These are phyloP conservation scores for Kryptopterus vitreolus DNA, from an alignment of 2,797 vertebrate genomes.

Conservation along the genomic window DNA sequence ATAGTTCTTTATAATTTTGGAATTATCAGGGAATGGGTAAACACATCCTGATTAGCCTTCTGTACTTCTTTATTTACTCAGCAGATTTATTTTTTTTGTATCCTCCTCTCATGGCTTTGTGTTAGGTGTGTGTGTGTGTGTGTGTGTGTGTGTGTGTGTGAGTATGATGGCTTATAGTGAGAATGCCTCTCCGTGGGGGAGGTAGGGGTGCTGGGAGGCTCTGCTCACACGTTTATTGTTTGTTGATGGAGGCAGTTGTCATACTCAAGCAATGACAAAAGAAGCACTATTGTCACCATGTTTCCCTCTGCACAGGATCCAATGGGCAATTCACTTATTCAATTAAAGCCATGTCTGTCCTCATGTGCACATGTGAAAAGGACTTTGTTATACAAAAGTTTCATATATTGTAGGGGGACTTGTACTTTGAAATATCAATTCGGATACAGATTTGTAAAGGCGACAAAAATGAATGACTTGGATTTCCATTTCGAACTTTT, in stretches of 20 bases:
- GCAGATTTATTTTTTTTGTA: constrained; percentile 1
- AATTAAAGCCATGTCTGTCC: constrained; percentile 81
- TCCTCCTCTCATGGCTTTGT: constrained; percentile 27
- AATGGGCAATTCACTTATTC: constrained; percentile 77
- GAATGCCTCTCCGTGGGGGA: constrained; percentile 61
- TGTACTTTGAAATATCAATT: not conserved
- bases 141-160: constrained; percentile 26
- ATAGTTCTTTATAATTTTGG: constrained; percentile 39
- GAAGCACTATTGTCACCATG: constrained; percentile 73
- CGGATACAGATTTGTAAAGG: not conserved
- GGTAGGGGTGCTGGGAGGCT: constrained; percentile 51
- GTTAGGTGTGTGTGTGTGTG: constrained; percentile 31
- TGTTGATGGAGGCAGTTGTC: constrained; percentile 78
- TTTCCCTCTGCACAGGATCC: constrained; percentile 80
- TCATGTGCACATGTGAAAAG: constrained; percentile 1
- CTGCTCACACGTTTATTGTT: constrained; percentile 73
- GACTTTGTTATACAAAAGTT: constrained; percentile 5
- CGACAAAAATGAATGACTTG: not conserved
- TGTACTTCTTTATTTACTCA: constrained; percentile 14
- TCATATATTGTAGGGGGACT: not conserved
- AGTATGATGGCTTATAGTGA: constrained; percentile 55
- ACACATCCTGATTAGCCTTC: constrained; percentile 16
- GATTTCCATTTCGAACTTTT: not conserved
- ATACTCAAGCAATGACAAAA: constrained; percentile 80
- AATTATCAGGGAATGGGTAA: constrained; percentile 21